A percentile compares a stretch with the other conserved stretches of the same genome.
Evolutionary conservation across 2,888 invertebrate species (phyloP).

Genomic region (Tenthredo scrophulariae): DNA sequence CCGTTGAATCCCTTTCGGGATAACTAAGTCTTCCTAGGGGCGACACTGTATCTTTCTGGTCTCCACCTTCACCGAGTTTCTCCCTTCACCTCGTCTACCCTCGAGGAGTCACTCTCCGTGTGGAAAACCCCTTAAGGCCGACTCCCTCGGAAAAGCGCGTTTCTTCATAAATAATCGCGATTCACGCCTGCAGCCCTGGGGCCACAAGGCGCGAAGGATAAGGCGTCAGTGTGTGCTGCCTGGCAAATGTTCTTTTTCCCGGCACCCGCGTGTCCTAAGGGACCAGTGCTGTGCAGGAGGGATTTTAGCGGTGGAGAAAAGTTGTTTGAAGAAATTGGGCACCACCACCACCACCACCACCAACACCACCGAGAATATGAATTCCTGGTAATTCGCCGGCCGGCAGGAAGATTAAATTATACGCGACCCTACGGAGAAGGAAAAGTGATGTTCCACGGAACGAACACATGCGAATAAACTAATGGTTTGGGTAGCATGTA

Average conservation of each 20-base stretch:
- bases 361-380: constrained; percentile 46
- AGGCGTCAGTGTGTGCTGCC: constrained; percentile 28
- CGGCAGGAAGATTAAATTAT: constrained; percentile 54
- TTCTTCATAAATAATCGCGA: constrained; percentile 61
- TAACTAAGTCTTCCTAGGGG: constrained; percentile 66
- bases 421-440: constrained; percentile 34
- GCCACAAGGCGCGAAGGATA: constrained; percentile 23
- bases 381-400: constrained; percentile 52
- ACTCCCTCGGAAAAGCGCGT: constrained; percentile 50
- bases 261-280: constrained; percentile 20
- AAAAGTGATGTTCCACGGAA: not conserved
- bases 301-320: constrained; percentile 31
- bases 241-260: constrained; percentile 37
- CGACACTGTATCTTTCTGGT: constrained; percentile 32
- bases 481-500: not conserved
- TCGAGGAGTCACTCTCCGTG: constrained; percentile 42
- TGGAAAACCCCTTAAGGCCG: constrained; percentile 38
- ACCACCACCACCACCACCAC: not conserved
- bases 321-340: constrained; percentile 51
- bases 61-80: constrained; percentile 55
- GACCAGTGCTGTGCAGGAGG: constrained; percentile 20
- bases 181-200: constrained; percentile 54
- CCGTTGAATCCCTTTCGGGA: constrained; percentile 62
- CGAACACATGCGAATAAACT: not conserved
- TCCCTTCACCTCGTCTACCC: constrained; percentile 10